These are phyloP conservation scores for Amia ocellicauda DNA, from an alignment of 2,113 vertebrate genomes.

Conservation along the genomic window DNA sequence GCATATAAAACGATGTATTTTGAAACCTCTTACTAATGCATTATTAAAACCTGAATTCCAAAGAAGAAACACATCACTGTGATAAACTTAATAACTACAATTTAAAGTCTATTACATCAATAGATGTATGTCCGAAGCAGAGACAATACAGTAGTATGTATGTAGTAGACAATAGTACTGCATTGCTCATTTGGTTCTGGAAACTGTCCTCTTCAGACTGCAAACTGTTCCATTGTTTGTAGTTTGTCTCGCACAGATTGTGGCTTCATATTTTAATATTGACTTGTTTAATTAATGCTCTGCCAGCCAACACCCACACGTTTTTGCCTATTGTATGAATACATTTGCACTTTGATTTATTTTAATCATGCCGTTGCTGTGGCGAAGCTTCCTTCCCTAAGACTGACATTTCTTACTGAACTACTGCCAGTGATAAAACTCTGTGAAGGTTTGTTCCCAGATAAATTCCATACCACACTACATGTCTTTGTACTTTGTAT, in stretches of 20 bases:
- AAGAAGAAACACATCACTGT: no score
- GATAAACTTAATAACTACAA: no score
- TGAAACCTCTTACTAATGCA: no score
- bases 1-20: not conserved
- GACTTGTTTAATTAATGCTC: not conserved
- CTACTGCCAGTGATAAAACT: not conserved
- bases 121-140: no score
- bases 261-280: not conserved
- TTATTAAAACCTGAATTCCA: no score
- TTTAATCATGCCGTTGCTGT: not conserved
- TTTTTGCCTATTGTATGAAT: not conserved
- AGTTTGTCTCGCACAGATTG: not conserved
- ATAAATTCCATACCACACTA: not conserved
- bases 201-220: no score
- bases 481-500: not conserved
- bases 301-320: not conserved
- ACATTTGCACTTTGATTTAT: not conserved
- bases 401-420: not conserved
- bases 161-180: no score
- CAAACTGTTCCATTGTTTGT: not conserved
- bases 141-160: no score
- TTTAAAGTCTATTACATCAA: no score
- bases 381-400: no score
- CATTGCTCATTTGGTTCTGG: no score
- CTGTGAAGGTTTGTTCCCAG: not conserved